These are phyloP conservation scores for Spodoptera picta DNA, from an alignment of 2,888 invertebrate species.

Conservation along the genomic window DNA sequence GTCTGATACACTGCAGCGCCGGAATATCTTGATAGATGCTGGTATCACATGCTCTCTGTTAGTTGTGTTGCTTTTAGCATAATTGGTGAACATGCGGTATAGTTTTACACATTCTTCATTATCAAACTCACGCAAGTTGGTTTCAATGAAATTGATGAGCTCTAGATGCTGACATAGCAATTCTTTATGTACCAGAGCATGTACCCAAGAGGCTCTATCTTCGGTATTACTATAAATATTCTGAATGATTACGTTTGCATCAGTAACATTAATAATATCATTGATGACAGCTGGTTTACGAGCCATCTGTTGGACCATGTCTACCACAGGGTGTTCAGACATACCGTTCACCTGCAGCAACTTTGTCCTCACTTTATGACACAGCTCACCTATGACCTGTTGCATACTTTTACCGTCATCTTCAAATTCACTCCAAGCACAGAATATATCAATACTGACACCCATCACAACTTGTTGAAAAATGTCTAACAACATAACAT, in stretches of 20 bases:
- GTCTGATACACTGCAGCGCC: slow-evolving; percentile 61
- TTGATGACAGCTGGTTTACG: slow-evolving; percentile 73
- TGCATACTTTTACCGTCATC: slow-evolving; percentile 77
- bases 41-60: slow-evolving; percentile 59
- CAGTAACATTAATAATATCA: slow-evolving; percentile 72
- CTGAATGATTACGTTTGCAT: slow-evolving; percentile 65
- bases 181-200: slow-evolving; percentile 72
- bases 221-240: slow-evolving; percentile 67
- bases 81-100: slow-evolving; percentile 62
- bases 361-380: slow-evolving; percentile 68
- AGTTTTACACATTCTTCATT: slow-evolving; percentile 67
- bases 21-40: slow-evolving; percentile 70
- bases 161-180: slow-evolving; percentile 67
- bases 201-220: slow-evolving; percentile 71
- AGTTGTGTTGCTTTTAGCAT: slow-evolving; percentile 57
- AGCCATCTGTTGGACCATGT: slow-evolving; percentile 77
- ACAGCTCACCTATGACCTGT: slow-evolving; percentile 75
- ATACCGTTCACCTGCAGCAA: slow-evolving; percentile 60
- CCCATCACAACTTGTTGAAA: slow-evolving; percentile 77
- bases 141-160: slow-evolving; percentile 64
- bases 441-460: slow-evolving; percentile 81
- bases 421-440: slow-evolving; percentile 84
- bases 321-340: slow-evolving; percentile 72
- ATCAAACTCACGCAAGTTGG: slow-evolving; percentile 66
- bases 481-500: slow-evolving; percentile 70